phyloP scores from a whole-genome alignment of 2,797 vertebrate genomes.

The Mus caroli region DNA sequence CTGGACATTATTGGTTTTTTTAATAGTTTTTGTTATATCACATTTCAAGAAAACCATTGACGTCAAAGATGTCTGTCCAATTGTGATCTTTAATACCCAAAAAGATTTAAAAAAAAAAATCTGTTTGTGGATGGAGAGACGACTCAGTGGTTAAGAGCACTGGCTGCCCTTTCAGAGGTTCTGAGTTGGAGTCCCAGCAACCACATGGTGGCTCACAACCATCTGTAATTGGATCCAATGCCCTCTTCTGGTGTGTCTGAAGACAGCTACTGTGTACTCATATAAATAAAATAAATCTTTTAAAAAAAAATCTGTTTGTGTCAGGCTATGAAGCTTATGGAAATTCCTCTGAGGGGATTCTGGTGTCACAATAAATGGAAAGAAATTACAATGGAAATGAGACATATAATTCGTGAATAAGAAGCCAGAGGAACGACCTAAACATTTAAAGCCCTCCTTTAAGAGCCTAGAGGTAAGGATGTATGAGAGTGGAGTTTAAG shows the following conservation, averaged over 20 bases:
- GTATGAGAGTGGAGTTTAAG: background rate
- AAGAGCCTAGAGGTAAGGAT: background rate
- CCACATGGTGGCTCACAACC: too few relatives aligned
- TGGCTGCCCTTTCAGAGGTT: too few relatives aligned
- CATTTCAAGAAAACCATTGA: background rate
- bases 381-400: background rate
- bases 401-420: background rate
- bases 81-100: background rate
- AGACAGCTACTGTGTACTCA: too few relatives aligned
- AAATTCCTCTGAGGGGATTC: background rate
- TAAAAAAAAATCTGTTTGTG: background rate
- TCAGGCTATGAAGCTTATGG: background rate
- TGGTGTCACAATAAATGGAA: constrained; percentile 9
- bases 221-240: too few relatives aligned
- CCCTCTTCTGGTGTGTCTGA: too few relatives aligned
- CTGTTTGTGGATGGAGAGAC: too few relatives aligned
- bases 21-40: background rate
- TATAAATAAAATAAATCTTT: background rate
- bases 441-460: background rate
- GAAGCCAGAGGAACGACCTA: background rate
- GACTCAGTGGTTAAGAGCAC: too few relatives aligned
- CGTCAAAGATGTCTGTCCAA: background rate
- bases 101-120: background rate
- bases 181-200: too few relatives aligned
- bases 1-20: background rate